Evolutionary conservation across 2,797 vertebrate genomes (phyloP).

Genomic region (Darevskia mixta): DNA sequence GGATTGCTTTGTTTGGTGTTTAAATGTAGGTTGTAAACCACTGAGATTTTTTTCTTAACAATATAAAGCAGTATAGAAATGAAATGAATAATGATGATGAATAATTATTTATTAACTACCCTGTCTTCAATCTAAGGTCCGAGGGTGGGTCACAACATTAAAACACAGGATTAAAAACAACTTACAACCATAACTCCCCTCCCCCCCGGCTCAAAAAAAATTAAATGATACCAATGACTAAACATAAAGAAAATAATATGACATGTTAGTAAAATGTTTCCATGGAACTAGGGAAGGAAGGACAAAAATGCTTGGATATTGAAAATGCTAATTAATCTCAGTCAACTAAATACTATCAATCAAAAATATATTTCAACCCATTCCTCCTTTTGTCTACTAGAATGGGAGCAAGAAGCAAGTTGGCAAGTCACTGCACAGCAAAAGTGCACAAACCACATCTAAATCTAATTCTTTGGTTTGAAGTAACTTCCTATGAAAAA

Average conservation of each 20-base stretch:
- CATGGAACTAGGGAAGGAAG: not conserved
- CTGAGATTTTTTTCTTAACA: too few relatives aligned
- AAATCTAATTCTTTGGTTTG: not conserved
- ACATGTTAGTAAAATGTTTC: not conserved
- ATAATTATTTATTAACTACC: too few relatives aligned
- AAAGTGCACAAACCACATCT: not conserved
- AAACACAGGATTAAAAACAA: too few relatives aligned
- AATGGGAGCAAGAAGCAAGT: not conserved
- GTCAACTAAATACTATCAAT: not conserved
- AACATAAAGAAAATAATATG: not conserved
- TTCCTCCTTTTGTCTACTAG: not conserved
- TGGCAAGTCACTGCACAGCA: not conserved
- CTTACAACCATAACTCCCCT: too few relatives aligned
- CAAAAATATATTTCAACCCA: not conserved
- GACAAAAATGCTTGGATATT: conserved; percentile 8
- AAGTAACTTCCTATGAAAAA: not conserved
- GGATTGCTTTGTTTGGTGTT: too few relatives aligned
- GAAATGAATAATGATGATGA: too few relatives aligned
- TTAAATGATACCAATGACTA: not conserved
- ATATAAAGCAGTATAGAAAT: too few relatives aligned
- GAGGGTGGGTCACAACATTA: too few relatives aligned
- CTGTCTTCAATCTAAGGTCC: too few relatives aligned
- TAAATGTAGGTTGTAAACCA: too few relatives aligned
- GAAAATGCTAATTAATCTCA: conserved; percentile 8
- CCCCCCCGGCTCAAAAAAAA: too few relatives aligned